phyloP scores from a whole-genome alignment of 2,888 invertebrate species.

The Mantis religiosa region DNA sequence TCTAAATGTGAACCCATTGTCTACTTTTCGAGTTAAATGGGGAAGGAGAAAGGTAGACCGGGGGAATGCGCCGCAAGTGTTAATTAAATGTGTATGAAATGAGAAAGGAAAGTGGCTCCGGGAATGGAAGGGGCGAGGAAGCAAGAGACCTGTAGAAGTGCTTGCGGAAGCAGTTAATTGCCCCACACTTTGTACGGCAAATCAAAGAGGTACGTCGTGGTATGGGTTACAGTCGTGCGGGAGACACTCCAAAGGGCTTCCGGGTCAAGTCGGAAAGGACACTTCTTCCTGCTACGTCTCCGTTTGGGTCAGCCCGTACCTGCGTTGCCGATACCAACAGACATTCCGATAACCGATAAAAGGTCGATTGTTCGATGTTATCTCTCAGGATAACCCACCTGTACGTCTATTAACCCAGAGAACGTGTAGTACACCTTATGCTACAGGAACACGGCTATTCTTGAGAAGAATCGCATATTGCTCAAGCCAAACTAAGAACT shows the following conservation, averaged over 20 bases:
- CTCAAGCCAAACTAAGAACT: too few relatives aligned
- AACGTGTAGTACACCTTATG: too few relatives aligned
- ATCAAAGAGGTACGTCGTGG: slow-evolving; percentile 17
- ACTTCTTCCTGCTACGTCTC: neutral
- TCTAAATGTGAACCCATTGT: slow-evolving; percentile 21
- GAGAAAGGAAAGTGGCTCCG: neutral
- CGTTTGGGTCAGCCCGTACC: neutral
- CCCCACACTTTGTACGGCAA: slow-evolving; percentile 12
- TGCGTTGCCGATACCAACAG: neutral
- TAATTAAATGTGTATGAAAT: slow-evolving; percentile 26
- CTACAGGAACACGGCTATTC: too few relatives aligned
- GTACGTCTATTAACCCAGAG: too few relatives aligned
- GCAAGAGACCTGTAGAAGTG: neutral
- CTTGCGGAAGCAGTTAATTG: slow-evolving; percentile 26
- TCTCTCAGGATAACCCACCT: neutral
- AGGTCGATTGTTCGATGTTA: neutral
- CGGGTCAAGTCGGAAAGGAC: neutral
- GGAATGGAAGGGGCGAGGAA: neutral
- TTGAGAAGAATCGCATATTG: too few relatives aligned
- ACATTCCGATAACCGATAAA: neutral
- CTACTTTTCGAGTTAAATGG: slow-evolving; percentile 22
- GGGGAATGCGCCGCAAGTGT: slow-evolving; percentile 21
- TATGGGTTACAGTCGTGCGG: neutral
- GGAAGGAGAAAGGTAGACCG: neutral
- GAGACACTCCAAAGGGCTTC: neutral